These are phyloP conservation scores for Girardinichthys multiradiatus DNA, from an alignment of 2,113 vertebrate genomes.

Conservation along the genomic window DNA sequence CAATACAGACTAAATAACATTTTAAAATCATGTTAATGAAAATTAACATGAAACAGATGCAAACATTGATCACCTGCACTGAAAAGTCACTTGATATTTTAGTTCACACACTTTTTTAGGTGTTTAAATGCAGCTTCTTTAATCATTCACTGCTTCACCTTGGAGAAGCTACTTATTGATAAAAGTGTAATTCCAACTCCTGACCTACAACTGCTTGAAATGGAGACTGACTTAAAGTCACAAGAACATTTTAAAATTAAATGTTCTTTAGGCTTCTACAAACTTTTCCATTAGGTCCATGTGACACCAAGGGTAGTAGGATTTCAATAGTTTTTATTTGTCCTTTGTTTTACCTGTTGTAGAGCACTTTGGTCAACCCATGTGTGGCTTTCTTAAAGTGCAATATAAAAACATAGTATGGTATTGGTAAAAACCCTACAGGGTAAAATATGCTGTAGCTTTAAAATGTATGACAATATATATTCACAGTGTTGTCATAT, in stretches of 20 bases:
- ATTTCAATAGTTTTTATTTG: too few relatives aligned
- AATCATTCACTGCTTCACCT: conserved; percentile 4
- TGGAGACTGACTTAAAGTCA: neutral
- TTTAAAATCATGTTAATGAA: neutral
- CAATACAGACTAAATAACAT: neutral
- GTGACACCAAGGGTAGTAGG: too few relatives aligned
- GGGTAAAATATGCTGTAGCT: neutral
- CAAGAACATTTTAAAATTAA: conserved; percentile 1
- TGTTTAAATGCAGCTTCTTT: neutral
- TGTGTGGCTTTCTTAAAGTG: too few relatives aligned
- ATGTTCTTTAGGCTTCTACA: neutral
- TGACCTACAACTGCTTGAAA: neutral
- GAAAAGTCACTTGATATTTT: neutral
- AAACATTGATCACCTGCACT: neutral
- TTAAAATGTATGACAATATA: neutral
- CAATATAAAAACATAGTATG: too few relatives aligned
- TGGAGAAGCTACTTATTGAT: neutral
- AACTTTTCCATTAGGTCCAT: neutral
- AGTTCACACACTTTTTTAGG: neutral
- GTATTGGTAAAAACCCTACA: neutral
- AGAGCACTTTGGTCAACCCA: too few relatives aligned
- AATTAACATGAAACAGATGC: neutral
- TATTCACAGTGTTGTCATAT: neutral
- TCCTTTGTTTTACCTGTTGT: too few relatives aligned
- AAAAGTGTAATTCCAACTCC: neutral